Percentiles rank a stretch among this genome's conserved stretches.
Evolutionary conservation across 2,888 invertebrate genomes (phyloP).

Genomic region (Notodonta dromedarius): DNA sequence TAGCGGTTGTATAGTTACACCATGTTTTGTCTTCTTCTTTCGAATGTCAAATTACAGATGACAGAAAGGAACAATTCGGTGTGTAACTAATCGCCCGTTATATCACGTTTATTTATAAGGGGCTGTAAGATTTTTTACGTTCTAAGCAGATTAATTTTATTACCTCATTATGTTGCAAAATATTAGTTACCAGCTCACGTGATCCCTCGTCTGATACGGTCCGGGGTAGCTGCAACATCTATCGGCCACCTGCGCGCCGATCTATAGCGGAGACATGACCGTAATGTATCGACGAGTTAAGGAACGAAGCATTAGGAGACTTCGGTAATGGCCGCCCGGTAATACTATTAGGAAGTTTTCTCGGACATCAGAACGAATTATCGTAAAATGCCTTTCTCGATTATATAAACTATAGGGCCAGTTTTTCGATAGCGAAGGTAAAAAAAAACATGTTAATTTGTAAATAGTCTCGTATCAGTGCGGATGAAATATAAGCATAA

Average conservation of each 20-base stretch:
- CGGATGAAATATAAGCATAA: too few species aligned
- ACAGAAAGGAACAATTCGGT: too few species aligned
- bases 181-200: slow-evolving; percentile 61
- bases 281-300: slow-evolving; percentile 55
- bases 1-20: too few species aligned
- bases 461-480: not conserved
- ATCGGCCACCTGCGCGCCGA: slow-evolving; percentile 65
- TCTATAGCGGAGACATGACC: slow-evolving; percentile 66
- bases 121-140: too few species aligned
- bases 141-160: slow-evolving; percentile 24
- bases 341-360: slow-evolving; percentile 43
- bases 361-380: slow-evolving; percentile 38
- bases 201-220: slow-evolving; percentile 42
- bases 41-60: too few species aligned
- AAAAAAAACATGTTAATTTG: not conserved
- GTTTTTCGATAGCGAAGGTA: not conserved
- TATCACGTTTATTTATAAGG: too few species aligned
- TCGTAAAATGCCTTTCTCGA: slow-evolving; percentile 31
- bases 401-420: slow-evolving; percentile 12
- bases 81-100: too few species aligned
- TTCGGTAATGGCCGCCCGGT: slow-evolving; percentile 39
- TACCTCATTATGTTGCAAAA: slow-evolving; percentile 31
- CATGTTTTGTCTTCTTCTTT: too few species aligned
- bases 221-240: slow-evolving; percentile 52
- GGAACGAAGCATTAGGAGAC: slow-evolving; percentile 33